A percentile compares a stretch with the other conserved stretches of the same genome.
These are phyloP conservation scores for Salmo trutta DNA, from an alignment of 2,797 vertebrate genomes.

Conservation along the genomic window DNA sequence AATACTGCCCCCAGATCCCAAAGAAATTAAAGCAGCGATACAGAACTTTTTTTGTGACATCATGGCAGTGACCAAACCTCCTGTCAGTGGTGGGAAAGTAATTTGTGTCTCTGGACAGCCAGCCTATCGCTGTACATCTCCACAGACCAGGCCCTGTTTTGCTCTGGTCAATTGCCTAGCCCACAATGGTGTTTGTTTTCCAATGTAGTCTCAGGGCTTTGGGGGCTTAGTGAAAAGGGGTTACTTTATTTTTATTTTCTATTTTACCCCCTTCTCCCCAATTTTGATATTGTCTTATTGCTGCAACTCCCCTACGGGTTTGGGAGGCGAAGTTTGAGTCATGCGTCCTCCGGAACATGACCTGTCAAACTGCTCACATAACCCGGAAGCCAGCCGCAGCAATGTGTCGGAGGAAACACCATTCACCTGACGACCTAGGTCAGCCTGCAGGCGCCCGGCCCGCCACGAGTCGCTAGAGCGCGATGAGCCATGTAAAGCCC, in stretches of 20 bases:
- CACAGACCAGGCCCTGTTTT: background rate
- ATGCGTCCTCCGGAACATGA: too few relatives aligned
- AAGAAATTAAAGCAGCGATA: background rate
- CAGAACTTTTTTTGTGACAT: background rate
- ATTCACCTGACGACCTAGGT: too few relatives aligned
- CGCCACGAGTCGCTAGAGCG: too few relatives aligned
- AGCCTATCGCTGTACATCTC: background rate
- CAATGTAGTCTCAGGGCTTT: background rate
- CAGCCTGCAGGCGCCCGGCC: too few relatives aligned
- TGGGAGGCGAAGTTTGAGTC: background rate
- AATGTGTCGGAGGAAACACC: too few relatives aligned
- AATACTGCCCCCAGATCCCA: too few relatives aligned
- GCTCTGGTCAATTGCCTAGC: background rate
- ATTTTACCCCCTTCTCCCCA: background rate
- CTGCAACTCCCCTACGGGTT: background rate
- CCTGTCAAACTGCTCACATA: too few relatives aligned
- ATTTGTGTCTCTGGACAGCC: background rate
- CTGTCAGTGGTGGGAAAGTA: background rate
- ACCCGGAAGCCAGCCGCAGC: too few relatives aligned
- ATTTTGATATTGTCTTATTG: background rate
- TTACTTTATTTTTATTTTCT: background rate
- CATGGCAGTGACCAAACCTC: constrained; percentile 2
- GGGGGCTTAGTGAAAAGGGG: background rate
- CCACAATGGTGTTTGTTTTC: background rate
- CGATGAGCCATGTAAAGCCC: too few relatives aligned